Percentiles rank a stretch among this genome's conserved stretches.
phyloP scores from a whole-genome alignment of 1,140 invertebrate species.

The Leptoteleia sp. region DNA sequence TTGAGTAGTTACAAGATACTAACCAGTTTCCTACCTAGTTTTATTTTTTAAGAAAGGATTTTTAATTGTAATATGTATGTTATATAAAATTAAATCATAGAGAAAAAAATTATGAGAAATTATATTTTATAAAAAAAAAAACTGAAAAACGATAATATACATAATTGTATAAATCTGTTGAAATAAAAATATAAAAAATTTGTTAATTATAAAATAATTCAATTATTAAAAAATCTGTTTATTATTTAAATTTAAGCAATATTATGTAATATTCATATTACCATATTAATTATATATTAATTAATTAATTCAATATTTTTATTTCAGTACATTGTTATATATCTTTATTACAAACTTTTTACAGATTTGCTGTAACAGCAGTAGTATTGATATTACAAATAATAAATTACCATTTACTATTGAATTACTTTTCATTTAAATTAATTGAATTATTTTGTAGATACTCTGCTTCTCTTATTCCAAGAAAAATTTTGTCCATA shows the following conservation, averaged over 20 bases:
- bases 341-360: slow-evolving; percentile 38
- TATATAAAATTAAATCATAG: no score
- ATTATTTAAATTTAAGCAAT: not conserved
- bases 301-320: not conserved
- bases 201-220: no score
- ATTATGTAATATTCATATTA: not conserved
- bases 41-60: no score
- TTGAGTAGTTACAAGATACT: no score
- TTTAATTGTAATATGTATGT: no score
- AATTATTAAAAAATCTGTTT: no score
- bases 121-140: no score
- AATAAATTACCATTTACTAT: slow-evolving; percentile 20
- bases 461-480: slow-evolving; percentile 96
- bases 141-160: no score
- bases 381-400: not conserved
- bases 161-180: no score
- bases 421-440: slow-evolving; percentile 12
- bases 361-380: slow-evolving; percentile 20
- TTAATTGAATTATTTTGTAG: slow-evolving; percentile 90
- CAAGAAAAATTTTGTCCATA: slow-evolving; percentile 98
- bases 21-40: no score
- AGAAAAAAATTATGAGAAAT: no score
- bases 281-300: not conserved
- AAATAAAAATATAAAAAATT: no score
- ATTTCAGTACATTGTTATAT: not conserved